Base-by-base conservation (phyloP, 2,888 invertebrate species). In the Stenotaenia linearis region DNA sequence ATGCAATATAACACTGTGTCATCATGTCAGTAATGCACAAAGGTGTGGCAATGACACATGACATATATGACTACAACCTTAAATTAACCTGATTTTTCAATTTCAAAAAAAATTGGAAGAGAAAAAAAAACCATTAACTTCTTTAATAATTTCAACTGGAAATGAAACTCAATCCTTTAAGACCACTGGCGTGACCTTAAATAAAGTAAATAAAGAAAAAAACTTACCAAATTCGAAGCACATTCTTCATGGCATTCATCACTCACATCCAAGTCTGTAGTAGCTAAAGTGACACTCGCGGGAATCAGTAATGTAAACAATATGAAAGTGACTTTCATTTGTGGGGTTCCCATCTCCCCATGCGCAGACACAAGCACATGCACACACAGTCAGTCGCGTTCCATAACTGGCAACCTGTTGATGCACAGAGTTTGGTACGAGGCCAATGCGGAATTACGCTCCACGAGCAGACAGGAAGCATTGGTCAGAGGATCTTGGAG, bases 241-340 rank as follows among this genome's bases (percentile, higher is more conserved):
- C 75, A 75, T 75, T 75, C 75, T 37, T 37, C 37, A 75, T 75
- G 75, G 75, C 75, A 75, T 32, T 37, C 32, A 32, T 75, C 75
- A 75, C 35, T 75, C 75, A 75, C 75, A 32, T 75, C 75, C 75
- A 18, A 75, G 25, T 69, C 69, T 69, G 28, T 69, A 69, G 69
- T 69, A 15, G 25, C 4, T 25, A 69, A 28, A 69, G 69, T 69
- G 69, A 69, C 69, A 69, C 69, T 25, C 69, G 25, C 25, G 69
- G 69, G 69, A 69, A 69, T 69, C 69, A 69, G 69, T 69, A 69
- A 69, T 69, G 28, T 69, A 69, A 69, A 69, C 69, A 69, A 69
- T 28, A 28, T 69, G 69, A 69, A 25, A 69, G 69, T 69, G 69
- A 69, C 15, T 69, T 69, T 69, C 10, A 69, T 12, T 69, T 69